Evolutionary conservation across 2,888 invertebrate genomes (phyloP), one percentile per base, ranked within the genome.

Genomic region (Meteorus colon): DNA sequence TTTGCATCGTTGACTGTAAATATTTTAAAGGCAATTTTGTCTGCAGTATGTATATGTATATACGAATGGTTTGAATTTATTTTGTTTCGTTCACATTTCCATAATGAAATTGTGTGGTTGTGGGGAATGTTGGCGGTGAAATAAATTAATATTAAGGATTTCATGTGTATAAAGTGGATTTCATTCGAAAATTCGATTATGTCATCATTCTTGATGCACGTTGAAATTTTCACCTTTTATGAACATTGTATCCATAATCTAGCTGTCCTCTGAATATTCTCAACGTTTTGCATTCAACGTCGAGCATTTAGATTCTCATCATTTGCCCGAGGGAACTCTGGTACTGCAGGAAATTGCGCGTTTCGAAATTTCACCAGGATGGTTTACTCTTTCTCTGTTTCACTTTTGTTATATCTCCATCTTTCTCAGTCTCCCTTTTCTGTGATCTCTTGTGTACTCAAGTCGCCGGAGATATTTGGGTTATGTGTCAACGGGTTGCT

Each of bases 401-500:
- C 66, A 63, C 60, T 73, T 55, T 70, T 37, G 16, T 45, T 65
- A 19, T 60, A 59, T 45, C 72, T 65, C 74, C 77, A 70, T 75
- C 77, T 66, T 65, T 80, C 10, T 41, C 19, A 67, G n/a, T 29
- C 71, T 67, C 60, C 74, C 72, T 73, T 76, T 76, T 66, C 67
- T 80, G 75, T 48, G 48, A 19, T 55, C 19, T 73, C 73, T 74
- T n/a, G 48, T 45, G 45, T 31, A 62, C 34, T 66, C 66, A 45
- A 73, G 73, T 41, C 71, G 65, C 78, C 65, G 71, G 74, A 78
- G 78, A 79, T 81, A 81, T 81, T 79, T 81, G 79, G 81, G 81
- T 81, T 81, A 81, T 76, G 76, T 78, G 79, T 78, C 77, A 67
- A 62, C 77, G 76, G 37, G 34, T 69, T 51, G 51, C 59, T 62